A percentile compares a stretch with the other conserved stretches of the same genome.
Evolutionary conservation across 2,113 vertebrate species (phyloP).

Genomic region (Scomber scombrus): DNA sequence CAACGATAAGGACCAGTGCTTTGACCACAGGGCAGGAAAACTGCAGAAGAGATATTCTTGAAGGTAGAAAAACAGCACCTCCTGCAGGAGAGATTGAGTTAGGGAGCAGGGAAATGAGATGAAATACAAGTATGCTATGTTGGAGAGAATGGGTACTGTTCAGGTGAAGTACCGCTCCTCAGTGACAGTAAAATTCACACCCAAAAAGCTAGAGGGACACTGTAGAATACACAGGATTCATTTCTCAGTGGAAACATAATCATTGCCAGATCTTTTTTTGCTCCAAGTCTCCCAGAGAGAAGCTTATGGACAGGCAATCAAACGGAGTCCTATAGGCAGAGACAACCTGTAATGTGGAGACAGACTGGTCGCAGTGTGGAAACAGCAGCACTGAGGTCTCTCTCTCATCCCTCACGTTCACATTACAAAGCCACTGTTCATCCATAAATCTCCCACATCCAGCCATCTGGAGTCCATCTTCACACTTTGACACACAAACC

Average conservation of each 20-base stretch:
- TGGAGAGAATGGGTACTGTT: no score
- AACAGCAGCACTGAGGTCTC: slow-evolving; percentile 54
- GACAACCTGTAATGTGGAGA: slow-evolving; percentile 38
- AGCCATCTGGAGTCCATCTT: slow-evolving; percentile 82
- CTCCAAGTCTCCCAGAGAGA: slow-evolving; percentile 28
- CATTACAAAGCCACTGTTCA: slow-evolving; percentile 76
- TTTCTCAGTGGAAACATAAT: slow-evolving; percentile 44
- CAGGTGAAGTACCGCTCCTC: neutral
- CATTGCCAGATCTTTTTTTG: slow-evolving; percentile 53
- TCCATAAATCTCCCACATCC: slow-evolving; percentile 70
- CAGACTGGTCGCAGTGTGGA: slow-evolving; percentile 21
- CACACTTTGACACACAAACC: slow-evolving; percentile 60
- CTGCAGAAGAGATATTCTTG: neutral
- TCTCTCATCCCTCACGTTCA: slow-evolving; percentile 62
- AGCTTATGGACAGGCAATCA: slow-evolving; percentile 39
- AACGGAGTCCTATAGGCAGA: slow-evolving; percentile 34
- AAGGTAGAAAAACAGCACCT: slow-evolving; percentile 37
- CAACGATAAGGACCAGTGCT: slow-evolving; percentile 58
- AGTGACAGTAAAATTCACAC: slow-evolving; percentile 50
- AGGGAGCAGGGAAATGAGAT: neutral
- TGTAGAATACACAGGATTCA: slow-evolving; percentile 26
- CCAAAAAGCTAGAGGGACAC: slow-evolving; percentile 1
- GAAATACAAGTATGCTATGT: slow-evolving; percentile 5
- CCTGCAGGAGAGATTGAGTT: slow-evolving; percentile 37
- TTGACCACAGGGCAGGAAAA: slow-evolving; percentile 14